A percentile compares a stretch with the other conserved stretches of the same genome.
These are phyloP conservation scores for Mamestra brassicae DNA, from an alignment of 2,888 invertebrate species.

Conservation along the genomic window DNA sequence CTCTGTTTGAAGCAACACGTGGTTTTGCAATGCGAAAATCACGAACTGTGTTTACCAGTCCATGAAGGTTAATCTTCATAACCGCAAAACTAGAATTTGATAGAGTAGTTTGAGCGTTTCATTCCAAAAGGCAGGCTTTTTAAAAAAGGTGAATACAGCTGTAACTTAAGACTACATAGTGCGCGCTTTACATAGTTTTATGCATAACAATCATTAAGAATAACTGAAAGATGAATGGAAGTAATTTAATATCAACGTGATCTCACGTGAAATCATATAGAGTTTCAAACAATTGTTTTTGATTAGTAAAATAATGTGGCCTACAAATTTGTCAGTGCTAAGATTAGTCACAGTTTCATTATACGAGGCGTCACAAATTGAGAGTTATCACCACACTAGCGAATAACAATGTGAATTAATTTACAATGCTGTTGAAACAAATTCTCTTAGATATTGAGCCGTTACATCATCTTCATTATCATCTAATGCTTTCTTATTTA, in stretches of 20 bases:
- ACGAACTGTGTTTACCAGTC: neutral
- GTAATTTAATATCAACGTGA: constrained; percentile 69
- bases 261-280: constrained; percentile 71
- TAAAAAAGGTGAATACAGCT: neutral
- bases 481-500: constrained; percentile 32
- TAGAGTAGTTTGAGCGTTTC: neutral
- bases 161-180: neutral
- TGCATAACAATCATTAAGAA: constrained; percentile 48
- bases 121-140: neutral
- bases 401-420: constrained; percentile 59
- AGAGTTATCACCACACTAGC: constrained; percentile 68
- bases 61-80: constrained; percentile 15
- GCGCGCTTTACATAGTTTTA: constrained; percentile 1
- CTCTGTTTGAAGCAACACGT: constrained; percentile 3
- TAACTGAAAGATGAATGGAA: constrained; percentile 32
- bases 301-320: constrained; percentile 78
- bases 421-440: constrained; percentile 47
- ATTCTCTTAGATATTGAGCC: constrained; percentile 27
- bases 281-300: constrained; percentile 78
- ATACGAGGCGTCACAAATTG: constrained; percentile 72
- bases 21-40: neutral
- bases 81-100: constrained; percentile 8
- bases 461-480: constrained; percentile 50
- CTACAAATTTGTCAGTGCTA: constrained; percentile 75
- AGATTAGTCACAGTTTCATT: constrained; percentile 72